Evolutionary conservation across 2,113 vertebrate genomes (phyloP), one percentile per base, ranked within the genome.

Genomic region (Rattus norvegicus): DNA sequence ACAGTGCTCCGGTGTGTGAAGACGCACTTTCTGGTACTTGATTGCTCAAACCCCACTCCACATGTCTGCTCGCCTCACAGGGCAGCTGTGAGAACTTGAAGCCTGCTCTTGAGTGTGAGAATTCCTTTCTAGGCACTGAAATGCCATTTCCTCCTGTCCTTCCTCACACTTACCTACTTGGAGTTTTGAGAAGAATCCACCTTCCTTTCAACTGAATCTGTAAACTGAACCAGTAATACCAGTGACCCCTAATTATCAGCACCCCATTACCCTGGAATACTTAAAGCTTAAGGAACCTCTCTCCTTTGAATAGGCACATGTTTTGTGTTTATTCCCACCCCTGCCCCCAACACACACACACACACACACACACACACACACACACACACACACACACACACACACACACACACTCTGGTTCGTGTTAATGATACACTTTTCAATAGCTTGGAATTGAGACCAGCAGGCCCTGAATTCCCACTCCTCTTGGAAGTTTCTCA

Each of bases 121-220:
- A 67, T 19, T 61, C n/a, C 76, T 87, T 70, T 16, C 72, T 22
- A 13, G 73, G 16, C 4, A 13, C 12, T 7, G 43, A 69, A 94
- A 76, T 12, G 39, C 6, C 77, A n/a, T 79, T 83, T 86, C 43
- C 30, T 52, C 1, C 63, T 17, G 20, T 90, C 65, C 54, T 56
- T 93, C 59, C 6, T n/a, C 69, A 4, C 49, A 77, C 3, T 6
- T 47, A 16, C 47, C 12, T 61, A 22, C 72, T 65, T 26, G 4
- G 90, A 93, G 94, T 97, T 49, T 36, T 75, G 22, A 79, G 33
- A 8, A 73, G 24, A 77, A 89, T 84, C 89, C 43, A 30, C 43
- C 47, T 36, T 81, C 54, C 26, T 19, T 52, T 91, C 73, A 6
- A 49, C 67, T 49, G 56, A 73, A 22, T 70, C 36, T 67, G 30